These are phyloP conservation scores for Tridacna crocea DNA, from an alignment of 2,888 invertebrate species.

Conservation along the genomic window DNA sequence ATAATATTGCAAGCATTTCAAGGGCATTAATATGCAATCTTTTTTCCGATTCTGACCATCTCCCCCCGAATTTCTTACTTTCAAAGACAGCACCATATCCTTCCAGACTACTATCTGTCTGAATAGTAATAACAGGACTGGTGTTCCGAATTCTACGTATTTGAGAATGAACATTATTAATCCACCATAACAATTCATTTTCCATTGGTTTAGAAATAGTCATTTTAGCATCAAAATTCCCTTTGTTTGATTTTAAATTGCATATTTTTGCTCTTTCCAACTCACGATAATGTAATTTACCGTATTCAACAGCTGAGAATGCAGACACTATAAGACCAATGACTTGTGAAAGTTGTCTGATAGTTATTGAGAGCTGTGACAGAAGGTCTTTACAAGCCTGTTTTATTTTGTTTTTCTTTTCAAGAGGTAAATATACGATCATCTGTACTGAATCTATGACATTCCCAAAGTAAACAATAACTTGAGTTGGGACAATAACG, in stretches of 20 bases:
- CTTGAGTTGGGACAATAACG: conserved; percentile 31
- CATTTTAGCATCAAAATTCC: conserved; percentile 36
- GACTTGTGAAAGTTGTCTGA: conserved; percentile 41
- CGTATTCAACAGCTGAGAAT: conserved; percentile 47
- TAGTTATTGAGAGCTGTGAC: neutral
- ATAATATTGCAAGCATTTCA: conserved; percentile 47
- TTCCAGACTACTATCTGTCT: conserved; percentile 33
- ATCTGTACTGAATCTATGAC: conserved; percentile 49
- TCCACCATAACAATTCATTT: conserved; percentile 44
- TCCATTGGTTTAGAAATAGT: conserved; percentile 24
- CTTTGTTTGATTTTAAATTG: conserved; percentile 14
- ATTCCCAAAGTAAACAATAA: conserved; percentile 37
- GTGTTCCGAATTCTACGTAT: conserved; percentile 29
- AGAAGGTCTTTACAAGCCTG: conserved; percentile 10
- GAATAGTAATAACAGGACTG: conserved; percentile 30
- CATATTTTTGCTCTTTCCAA: conserved; percentile 32
- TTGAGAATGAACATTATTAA: conserved; percentile 29
- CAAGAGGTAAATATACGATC: conserved; percentile 41
- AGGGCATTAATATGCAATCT: conserved; percentile 51
- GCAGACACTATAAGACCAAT: conserved; percentile 38
- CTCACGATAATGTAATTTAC: conserved; percentile 32
- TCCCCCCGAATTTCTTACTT: conserved; percentile 23
- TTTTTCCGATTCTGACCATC: conserved; percentile 37
- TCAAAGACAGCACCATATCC: conserved; percentile 40
- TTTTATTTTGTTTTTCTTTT: conserved; percentile 40